A percentile compares a stretch with the other conserved stretches of the same genome.
Evolutionary conservation across 23 tunicate species (phyloP).

Genomic region (Diplosoma virens): DNA sequence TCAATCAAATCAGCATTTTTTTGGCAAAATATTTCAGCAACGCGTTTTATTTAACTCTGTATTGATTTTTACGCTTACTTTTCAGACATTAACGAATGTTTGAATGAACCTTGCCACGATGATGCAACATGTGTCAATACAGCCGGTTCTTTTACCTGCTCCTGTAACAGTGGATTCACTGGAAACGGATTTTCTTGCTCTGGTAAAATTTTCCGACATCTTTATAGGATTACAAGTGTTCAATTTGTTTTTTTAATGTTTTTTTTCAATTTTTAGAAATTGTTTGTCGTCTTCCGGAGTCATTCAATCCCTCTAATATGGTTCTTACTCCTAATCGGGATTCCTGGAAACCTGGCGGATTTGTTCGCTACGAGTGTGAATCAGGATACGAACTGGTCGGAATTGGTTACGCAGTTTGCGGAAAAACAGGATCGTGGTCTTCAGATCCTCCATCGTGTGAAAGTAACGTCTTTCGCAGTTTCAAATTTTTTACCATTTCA

Average conservation of each 20-base stretch:
- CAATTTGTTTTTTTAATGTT: too few species aligned
- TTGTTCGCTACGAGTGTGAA: slow-evolving; percentile 18
- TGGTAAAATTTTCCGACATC: slow-evolving; percentile 27
- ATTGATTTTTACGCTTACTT: too few species aligned
- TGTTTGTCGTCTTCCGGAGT: neutral
- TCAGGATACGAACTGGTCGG: slow-evolving; percentile 27
- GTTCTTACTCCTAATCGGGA: neutral
- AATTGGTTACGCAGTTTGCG: neutral
- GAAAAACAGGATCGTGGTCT: slow-evolving; percentile 19
- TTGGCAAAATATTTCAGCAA: too few species aligned
- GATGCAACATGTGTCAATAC: slow-evolving; percentile 64
- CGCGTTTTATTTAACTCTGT: too few species aligned
- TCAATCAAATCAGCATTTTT: too few species aligned
- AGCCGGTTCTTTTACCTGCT: slow-evolving; percentile 49
- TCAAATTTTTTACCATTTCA: too few species aligned
- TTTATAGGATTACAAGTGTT: too few species aligned
- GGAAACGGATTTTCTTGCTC: slow-evolving; percentile 69
- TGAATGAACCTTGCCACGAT: slow-evolving; percentile 39
- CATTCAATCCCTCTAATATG: neutral
- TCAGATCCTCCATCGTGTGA: slow-evolving; percentile 20
- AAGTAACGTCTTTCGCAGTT: neutral
- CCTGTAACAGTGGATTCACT: slow-evolving; percentile 55
- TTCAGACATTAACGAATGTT: slow-evolving; percentile 77
- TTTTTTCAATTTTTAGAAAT: too few species aligned
- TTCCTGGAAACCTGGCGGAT: neutral